A percentile compares a stretch with the other conserved stretches of the same genome.
These are phyloP conservation scores for Enchytraeus crypticus DNA, from an alignment of 2,888 invertebrate genomes.

Conservation along the genomic window DNA sequence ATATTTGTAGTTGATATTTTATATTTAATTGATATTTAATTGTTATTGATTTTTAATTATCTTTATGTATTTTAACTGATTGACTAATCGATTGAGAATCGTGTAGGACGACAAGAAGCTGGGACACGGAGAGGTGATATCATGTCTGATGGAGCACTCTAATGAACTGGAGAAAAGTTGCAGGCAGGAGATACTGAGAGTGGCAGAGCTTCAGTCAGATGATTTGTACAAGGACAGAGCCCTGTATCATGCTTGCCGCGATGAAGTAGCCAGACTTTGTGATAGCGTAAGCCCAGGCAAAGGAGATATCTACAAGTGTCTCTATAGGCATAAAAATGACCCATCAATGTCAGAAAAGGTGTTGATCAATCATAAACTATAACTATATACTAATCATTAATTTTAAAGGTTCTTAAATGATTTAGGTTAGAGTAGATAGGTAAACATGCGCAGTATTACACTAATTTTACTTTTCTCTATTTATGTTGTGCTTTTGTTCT, in stretches of 20 bases:
- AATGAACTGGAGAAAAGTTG: slow-evolving; percentile 58
- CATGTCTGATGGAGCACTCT: slow-evolving; percentile 67
- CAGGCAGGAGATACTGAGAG: slow-evolving; percentile 66
- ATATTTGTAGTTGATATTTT: neutral
- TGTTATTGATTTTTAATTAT: neutral
- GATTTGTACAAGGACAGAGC: slow-evolving; percentile 79
- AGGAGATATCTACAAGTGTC: slow-evolving; percentile 77
- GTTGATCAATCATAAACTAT: neutral
- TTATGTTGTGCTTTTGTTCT: too few species aligned
- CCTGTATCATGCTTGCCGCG: slow-evolving; percentile 76
- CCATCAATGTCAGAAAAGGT: slow-evolving; percentile 52
- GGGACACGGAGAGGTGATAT: slow-evolving; percentile 67
- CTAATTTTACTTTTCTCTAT: too few species aligned
- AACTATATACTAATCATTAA: neutral
- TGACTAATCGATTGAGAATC: neutral
- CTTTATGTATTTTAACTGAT: neutral
- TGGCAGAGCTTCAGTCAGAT: slow-evolving; percentile 82
- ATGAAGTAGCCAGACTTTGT: slow-evolving; percentile 68
- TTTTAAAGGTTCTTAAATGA: neutral
- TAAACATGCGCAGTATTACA: too few species aligned
- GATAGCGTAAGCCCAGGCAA: slow-evolving; percentile 65
- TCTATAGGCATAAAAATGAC: slow-evolving; percentile 72
- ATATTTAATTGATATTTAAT: neutral
- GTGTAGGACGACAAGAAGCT: neutral
- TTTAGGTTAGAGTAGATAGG: too few species aligned